phyloP scores from a whole-genome alignment of 1,140 invertebrate genomes.

The Tyrophagus putrescentiae region DNA sequence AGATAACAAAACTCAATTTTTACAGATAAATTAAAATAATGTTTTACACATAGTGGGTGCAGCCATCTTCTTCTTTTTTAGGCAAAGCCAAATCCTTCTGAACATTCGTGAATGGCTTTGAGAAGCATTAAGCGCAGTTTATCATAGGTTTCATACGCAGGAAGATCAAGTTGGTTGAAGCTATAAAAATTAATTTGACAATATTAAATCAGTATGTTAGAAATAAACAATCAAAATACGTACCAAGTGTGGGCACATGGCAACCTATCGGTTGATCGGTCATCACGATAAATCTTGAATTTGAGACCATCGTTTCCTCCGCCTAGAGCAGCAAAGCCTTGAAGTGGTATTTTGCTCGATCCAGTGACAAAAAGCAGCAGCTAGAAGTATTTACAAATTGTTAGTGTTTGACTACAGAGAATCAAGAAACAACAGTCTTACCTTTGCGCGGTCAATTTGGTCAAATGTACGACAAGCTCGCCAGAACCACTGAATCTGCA shows the following conservation, averaged over 20 bases:
- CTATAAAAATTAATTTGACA: conserved; percentile 40
- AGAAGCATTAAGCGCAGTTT: conserved; percentile 69
- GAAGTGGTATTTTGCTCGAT: conserved; percentile 67
- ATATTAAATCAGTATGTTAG: conserved; percentile 1
- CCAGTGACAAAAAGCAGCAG: conserved; percentile 91
- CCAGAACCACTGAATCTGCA: conserved; percentile 94
- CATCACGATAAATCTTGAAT: conserved; percentile 86
- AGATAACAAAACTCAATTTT: too few species aligned
- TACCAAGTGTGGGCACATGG: conserved; percentile 89
- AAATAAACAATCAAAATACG: conserved; percentile 21
- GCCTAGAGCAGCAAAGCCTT: conserved; percentile 77
- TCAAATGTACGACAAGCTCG: conserved; percentile 77
- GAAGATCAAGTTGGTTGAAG: conserved; percentile 85
- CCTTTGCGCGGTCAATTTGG: conserved; percentile 79
- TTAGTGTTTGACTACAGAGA: too few species aligned
- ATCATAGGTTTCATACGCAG: conserved; percentile 84
- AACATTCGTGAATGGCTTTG: conserved; percentile 83
- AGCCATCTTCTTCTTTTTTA: too few species aligned
- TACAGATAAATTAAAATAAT: too few species aligned
- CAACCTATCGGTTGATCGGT: conserved; percentile 73
- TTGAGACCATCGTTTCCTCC: conserved; percentile 92
- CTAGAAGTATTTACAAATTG: too few species aligned
- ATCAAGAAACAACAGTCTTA: too few species aligned
- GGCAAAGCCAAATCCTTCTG: conserved; percentile 86
- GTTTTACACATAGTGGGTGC: too few species aligned